Base-by-base conservation (phyloP, 2,113 vertebrate genomes). In the Macheiramphus alcinus region DNA sequence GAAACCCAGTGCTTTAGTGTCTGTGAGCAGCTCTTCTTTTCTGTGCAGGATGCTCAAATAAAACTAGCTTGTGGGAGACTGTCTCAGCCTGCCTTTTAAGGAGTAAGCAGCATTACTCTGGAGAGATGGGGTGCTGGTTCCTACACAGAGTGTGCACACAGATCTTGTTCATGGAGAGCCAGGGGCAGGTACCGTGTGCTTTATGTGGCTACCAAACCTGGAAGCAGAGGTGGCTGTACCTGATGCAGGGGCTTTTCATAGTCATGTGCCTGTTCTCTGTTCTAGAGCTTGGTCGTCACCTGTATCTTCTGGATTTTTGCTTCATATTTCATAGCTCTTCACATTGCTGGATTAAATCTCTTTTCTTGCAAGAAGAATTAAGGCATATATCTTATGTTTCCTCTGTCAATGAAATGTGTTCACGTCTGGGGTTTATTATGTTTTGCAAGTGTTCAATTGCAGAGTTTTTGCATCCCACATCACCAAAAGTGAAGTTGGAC, bases 361-460 rank as follows among this genome's bases (percentile, higher is more conserved):
- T 45, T n/a, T 40, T 78, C 59, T 76, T 32, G 13, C n/a, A 47
- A 62, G 81, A 87, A 38, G 34, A 66, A 15, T 58, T 85, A 45
- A 85, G 29, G 32, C 22, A 29, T 0, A 5, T 52, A 40, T 61
- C 27, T 68, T 52, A 4, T 1, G 2, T 76, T 71, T 73, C 58
- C 19, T 67, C 29, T 73, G 58, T 21, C 79, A n/a, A 3, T 38
- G 23, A 76, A 86, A 55, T 3, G 2, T 10, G 8, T 45, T 29
- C 27, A 22, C 0, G 0, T 32, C 29, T 70, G 56, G 34, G 40
- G 13, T 78, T 87, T 71, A 20, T 65, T 34, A 17, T 53, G 23
- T 80, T 92, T 82, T 83, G 61, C 70, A 34, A 36, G 19, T 34
- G 23, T 50, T 78, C 83, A 73, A 0, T 10, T 79, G 61, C 20